These are phyloP conservation scores for Neuroterus valhalla DNA, from an alignment of 1,140 invertebrate genomes.

Conservation along the genomic window DNA sequence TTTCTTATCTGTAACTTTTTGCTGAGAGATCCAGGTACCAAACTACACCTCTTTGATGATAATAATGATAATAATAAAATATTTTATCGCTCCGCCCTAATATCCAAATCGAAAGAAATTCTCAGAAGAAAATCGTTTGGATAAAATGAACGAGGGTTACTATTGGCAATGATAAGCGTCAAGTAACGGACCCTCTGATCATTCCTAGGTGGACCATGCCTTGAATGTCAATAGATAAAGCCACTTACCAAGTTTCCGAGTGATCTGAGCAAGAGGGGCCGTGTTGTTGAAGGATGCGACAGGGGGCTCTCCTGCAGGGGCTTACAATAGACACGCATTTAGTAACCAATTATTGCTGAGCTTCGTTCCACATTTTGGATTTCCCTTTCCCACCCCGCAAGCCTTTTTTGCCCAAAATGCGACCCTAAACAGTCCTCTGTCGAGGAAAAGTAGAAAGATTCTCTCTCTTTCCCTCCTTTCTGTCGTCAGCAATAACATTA, in stretches of 20 bases:
- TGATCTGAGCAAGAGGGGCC: constrained; percentile 82
- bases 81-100: too few species aligned
- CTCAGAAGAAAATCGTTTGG: neutral
- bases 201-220: constrained; percentile 62
- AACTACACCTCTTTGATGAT: too few species aligned
- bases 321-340: constrained; percentile 76
- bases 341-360: constrained; percentile 74
- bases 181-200: constrained; percentile 57
- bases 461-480: neutral
- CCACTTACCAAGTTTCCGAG: constrained; percentile 81
- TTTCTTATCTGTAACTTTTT: too few species aligned
- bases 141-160: constrained; percentile 1
- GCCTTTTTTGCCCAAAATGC: constrained; percentile 40
- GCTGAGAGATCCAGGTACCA: too few species aligned
- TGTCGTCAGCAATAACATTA: constrained; percentile 17
- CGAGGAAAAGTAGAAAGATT: neutral
- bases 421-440: constrained; percentile 27
- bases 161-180: constrained; percentile 40
- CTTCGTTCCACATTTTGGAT: constrained; percentile 50
- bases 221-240: constrained; percentile 54
- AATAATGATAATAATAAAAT: too few species aligned
- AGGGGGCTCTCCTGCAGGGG: constrained; percentile 78
- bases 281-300: constrained; percentile 80
- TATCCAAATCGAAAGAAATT: neutral
- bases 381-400: constrained; percentile 24